Evolutionary conservation across 2,888 invertebrate genomes (phyloP).

Genomic region (Eupithecia dodoneata): DNA sequence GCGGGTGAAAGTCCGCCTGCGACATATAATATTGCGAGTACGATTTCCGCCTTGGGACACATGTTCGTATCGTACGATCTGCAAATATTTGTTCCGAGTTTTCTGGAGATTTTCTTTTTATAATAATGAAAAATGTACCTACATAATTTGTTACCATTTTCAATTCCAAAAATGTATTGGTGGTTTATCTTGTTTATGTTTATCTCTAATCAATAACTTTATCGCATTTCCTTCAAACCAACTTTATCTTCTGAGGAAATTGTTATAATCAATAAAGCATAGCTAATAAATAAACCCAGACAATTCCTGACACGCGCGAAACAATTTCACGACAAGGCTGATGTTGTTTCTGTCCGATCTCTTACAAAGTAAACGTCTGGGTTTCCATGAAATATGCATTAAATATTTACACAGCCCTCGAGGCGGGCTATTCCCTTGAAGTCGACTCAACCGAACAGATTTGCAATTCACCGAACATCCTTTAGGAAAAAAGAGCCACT

Average conservation of each 20-base stretch:
- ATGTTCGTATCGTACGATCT: too few relatives aligned
- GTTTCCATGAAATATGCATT: constrained; percentile 81
- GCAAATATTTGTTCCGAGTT: too few relatives aligned
- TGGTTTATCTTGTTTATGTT: too few relatives aligned
- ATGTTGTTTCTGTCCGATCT: constrained; percentile 71
- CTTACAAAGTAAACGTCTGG: constrained; percentile 75
- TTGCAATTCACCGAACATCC: constrained; percentile 81
- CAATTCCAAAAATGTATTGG: neutral
- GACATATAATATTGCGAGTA: too few relatives aligned
- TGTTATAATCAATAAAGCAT: neutral
- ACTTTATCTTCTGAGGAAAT: neutral
- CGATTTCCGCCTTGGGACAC: too few relatives aligned
- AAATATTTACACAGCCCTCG: constrained; percentile 79
- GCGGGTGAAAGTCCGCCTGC: too few relatives aligned
- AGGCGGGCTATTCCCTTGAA: constrained; percentile 73
- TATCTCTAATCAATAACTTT: too few relatives aligned
- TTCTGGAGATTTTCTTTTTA: too few relatives aligned
- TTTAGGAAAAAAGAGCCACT: constrained; percentile 71
- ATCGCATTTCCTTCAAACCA: neutral
- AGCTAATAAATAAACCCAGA: neutral
- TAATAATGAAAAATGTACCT: too few relatives aligned
- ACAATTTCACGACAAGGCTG: constrained; percentile 55
- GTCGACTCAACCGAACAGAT: constrained; percentile 77
- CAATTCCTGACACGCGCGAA: constrained; percentile 35
- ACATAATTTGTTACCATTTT: neutral